phyloP scores from a whole-genome alignment of 2,797 vertebrate species.

The Champsocephalus esox region DNA sequence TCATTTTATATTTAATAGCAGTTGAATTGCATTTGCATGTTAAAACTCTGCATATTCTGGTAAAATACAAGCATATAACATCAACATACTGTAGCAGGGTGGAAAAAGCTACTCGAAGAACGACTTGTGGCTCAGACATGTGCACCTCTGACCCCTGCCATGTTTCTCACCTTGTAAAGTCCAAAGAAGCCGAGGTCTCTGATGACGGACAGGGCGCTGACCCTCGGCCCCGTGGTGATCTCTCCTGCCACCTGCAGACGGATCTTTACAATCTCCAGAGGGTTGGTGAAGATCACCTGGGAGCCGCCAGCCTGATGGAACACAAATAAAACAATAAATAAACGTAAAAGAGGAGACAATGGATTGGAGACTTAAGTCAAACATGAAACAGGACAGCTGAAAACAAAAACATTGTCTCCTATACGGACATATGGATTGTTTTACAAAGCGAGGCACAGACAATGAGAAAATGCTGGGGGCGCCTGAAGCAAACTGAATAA shows the following conservation, averaged over 20 bases:
- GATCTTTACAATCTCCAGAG: slow-evolving; percentile 95
- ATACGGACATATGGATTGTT: too few relatives aligned
- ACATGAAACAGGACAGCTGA: too few relatives aligned
- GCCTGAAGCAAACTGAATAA: too few relatives aligned
- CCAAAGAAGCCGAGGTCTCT: slow-evolving; percentile 90
- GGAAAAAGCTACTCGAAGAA: background rate
- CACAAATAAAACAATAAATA: background rate
- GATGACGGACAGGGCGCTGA: slow-evolving; percentile 89
- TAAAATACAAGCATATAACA: background rate
- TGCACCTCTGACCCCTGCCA: slow-evolving; percentile 11
- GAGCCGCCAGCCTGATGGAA: slow-evolving; percentile 89
- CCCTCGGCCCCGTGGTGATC: slow-evolving; percentile 90
- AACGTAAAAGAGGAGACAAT: background rate
- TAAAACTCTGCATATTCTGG: background rate
- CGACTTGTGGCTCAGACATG: background rate
- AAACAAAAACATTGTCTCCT: too few relatives aligned
- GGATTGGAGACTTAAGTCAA: background rate
- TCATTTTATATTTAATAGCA: background rate
- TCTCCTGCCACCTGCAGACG: slow-evolving; percentile 93
- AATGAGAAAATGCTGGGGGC: too few relatives aligned
- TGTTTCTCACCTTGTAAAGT: slow-evolving; percentile 88
- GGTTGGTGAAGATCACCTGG: slow-evolving; percentile 94
- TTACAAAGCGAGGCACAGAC: too few relatives aligned
- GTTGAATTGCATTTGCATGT: background rate
- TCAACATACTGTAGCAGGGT: background rate